These are phyloP conservation scores for Archilochus colubris DNA, from an alignment of 2,113 vertebrate genomes.

Conservation along the genomic window DNA sequence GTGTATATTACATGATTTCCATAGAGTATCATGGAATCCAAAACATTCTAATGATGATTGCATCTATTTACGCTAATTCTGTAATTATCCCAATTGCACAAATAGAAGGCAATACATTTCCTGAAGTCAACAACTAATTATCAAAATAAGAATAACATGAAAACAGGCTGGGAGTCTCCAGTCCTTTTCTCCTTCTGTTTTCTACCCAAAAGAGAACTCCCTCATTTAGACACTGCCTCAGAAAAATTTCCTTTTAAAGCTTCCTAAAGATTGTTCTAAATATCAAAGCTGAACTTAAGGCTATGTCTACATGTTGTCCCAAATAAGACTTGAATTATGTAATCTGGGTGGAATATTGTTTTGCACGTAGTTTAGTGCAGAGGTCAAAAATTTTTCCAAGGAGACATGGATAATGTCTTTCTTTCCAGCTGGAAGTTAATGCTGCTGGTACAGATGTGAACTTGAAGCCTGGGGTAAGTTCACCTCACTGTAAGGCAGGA, in stretches of 20 bases:
- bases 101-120: conserved; percentile 25
- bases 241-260: background rate
- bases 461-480: background rate
- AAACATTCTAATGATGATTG: conserved; percentile 40
- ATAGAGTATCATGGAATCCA: conserved; percentile 40
- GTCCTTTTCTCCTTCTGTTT: background rate
- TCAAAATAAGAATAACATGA: conserved; percentile 37
- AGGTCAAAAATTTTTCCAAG: background rate
- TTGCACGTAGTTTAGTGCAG: background rate
- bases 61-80: conserved; percentile 64
- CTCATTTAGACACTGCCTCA: background rate
- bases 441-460: background rate
- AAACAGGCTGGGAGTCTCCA: background rate
- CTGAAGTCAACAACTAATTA: conserved; percentile 40
- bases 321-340: background rate
- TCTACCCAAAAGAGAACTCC: background rate
- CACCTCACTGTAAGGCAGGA: background rate
- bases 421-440: background rate
- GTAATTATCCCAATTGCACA: conserved; percentile 52
- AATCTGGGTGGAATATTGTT: background rate
- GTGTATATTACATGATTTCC: background rate
- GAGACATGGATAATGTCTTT: background rate
- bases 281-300: background rate
- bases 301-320: background rate
- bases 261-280: background rate